These are phyloP conservation scores for Macropis europaea DNA, from an alignment of 2,888 invertebrate species.

Conservation along the genomic window DNA sequence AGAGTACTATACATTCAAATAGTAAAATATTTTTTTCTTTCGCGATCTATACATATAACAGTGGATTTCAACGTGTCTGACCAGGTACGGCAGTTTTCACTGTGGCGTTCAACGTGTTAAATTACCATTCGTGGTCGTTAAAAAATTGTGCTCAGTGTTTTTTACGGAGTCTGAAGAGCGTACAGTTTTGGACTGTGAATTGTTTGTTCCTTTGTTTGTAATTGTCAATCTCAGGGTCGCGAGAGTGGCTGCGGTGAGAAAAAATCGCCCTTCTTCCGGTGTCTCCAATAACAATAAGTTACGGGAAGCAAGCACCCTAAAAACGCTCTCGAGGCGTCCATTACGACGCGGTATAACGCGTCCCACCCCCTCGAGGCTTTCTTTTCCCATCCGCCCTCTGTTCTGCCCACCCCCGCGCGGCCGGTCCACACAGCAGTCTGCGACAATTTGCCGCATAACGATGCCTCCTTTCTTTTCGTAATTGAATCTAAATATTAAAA, in stretches of 20 bases:
- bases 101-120: too few species aligned
- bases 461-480: slow-evolving; percentile 70
- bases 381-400: slow-evolving; percentile 11
- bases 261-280: slow-evolving; percentile 14
- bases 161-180: too few species aligned
- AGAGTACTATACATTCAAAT: too few species aligned
- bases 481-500: slow-evolving; percentile 78
- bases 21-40: too few species aligned
- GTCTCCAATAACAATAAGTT: slow-evolving; percentile 51
- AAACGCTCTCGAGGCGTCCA: slow-evolving; percentile 45
- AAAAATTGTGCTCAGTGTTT: too few species aligned
- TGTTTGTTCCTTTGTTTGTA: background rate
- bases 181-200: too few species aligned
- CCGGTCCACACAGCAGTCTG: slow-evolving; percentile 53
- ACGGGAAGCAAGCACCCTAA: slow-evolving; percentile 33
- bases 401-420: slow-evolving; percentile 17
- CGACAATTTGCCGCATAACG: slow-evolving; percentile 75
- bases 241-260: background rate
- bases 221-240: slow-evolving; percentile 4
- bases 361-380: slow-evolving; percentile 17
- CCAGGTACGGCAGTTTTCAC: too few species aligned
- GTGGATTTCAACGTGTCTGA: too few species aligned
- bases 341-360: slow-evolving; percentile 48
- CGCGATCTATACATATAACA: too few species aligned
- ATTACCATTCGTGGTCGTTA: too few species aligned